Percentiles rank a stretch among this genome's conserved stretches.
Conservation (phyloP, 1,140 invertebrate genomes). For the Anoplophora glabripennis region DNA sequence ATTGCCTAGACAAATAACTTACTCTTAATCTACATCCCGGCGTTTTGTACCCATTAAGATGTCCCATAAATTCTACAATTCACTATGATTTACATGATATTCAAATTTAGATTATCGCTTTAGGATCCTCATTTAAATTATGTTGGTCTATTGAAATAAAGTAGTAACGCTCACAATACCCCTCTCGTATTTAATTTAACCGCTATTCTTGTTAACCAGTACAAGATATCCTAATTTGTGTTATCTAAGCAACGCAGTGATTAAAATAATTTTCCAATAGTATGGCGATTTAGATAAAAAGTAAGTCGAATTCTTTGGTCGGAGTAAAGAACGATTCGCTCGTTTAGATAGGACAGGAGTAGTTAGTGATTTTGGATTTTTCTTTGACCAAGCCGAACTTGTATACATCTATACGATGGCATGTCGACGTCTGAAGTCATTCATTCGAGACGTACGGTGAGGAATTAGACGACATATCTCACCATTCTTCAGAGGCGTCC, state of each 20-base stretch:
- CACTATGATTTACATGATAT: not conserved
- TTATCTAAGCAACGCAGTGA: not conserved
- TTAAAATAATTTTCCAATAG: slow-evolving; percentile 12
- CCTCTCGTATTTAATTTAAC: not conserved
- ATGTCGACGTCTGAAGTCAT: too few species aligned
- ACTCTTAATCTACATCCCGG: too few species aligned
- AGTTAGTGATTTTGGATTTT: too few species aligned
- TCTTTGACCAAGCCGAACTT: too few species aligned
- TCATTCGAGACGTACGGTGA: too few species aligned
- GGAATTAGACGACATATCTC: too few species aligned
- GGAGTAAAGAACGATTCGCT: too few species aligned
- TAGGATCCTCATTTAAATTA: not conserved
- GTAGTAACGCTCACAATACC: not conserved
- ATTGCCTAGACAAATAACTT: too few species aligned
- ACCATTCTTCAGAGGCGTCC: too few species aligned
- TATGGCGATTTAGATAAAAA: not conserved
- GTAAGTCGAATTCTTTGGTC: too few species aligned
- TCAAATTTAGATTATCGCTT: not conserved
- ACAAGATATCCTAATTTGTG: not conserved
- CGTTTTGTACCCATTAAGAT: not conserved
- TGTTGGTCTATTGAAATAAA: not conserved
- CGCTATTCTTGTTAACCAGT: not conserved
- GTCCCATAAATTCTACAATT: not conserved
- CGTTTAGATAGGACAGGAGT: too few species aligned
- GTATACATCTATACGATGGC: too few species aligned